A percentile compares a stretch with the other conserved stretches of the same genome.
phyloP scores from a whole-genome alignment of 2,888 invertebrate species.

The Cordilura impudica region DNA sequence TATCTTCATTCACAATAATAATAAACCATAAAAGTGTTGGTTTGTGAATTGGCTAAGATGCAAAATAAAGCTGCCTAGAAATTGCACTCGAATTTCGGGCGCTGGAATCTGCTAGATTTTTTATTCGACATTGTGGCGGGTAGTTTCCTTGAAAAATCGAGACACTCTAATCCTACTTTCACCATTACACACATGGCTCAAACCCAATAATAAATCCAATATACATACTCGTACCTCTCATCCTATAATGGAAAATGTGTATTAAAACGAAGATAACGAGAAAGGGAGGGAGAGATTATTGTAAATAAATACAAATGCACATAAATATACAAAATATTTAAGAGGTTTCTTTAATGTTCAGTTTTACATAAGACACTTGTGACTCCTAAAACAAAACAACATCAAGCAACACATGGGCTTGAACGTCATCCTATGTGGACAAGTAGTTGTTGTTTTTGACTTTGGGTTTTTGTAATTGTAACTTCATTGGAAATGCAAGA shows the following conservation, averaged over 20 bases:
- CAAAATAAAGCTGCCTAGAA: no score
- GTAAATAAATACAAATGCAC: background rate
- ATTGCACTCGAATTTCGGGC: no score
- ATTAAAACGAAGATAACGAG: background rate
- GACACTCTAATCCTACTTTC: no score
- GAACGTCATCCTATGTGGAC: conserved; percentile 20
- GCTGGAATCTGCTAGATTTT: no score
- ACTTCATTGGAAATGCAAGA: conserved; percentile 18
- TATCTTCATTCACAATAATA: no score
- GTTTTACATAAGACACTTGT: conserved; percentile 54
- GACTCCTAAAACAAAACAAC: conserved; percentile 23
- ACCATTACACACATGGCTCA: no score
- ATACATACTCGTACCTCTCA: no score
- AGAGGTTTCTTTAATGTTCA: background rate
- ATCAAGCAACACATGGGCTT: conserved; percentile 10
- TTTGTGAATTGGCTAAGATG: no score
- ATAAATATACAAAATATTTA: background rate
- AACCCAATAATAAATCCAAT: no score
- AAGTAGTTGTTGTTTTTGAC: background rate
- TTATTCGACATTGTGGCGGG: no score
- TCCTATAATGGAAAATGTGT: background rate
- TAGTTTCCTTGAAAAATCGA: no score
- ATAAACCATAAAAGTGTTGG: no score
- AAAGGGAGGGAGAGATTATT: conserved; percentile 1
- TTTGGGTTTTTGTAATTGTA: background rate